Evolutionary conservation across 2,888 invertebrate species (phyloP).

Genomic region (Suillia variegata): DNA sequence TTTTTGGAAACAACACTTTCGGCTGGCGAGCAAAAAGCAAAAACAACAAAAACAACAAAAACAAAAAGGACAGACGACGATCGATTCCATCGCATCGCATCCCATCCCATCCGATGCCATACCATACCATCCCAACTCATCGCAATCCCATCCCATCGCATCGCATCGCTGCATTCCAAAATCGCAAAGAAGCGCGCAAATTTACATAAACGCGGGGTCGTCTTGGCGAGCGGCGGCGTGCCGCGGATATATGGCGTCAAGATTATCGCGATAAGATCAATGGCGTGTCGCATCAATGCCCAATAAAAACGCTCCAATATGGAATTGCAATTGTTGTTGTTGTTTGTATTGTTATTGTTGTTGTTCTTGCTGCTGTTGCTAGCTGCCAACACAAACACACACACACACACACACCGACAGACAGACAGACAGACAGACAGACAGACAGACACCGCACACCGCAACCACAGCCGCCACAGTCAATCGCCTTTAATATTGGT

Average conservation of each 20-base stretch:
- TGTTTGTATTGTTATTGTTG: conserved; percentile 7
- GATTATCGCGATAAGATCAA: conserved; percentile 58
- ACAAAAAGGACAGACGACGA: neutral
- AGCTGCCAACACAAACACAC: too few relatives aligned
- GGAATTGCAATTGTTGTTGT: conserved; percentile 43
- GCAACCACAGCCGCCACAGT: neutral
- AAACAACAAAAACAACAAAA: neutral
- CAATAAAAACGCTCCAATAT: conserved; percentile 51
- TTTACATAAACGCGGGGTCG: conserved; percentile 21
- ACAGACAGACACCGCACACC: neutral
- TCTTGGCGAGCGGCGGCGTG: conserved; percentile 3
- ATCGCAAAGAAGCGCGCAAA: conserved; percentile 10
- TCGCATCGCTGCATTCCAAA: neutral
- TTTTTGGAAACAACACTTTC: conserved; percentile 15
- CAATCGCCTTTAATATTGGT: conserved; percentile 11
- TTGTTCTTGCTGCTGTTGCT: too few relatives aligned
- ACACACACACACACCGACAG: too few relatives aligned
- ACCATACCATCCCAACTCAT: neutral
- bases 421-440: neutral
- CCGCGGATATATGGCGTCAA: conserved; percentile 55
- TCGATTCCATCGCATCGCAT: neutral
- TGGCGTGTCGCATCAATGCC: conserved; percentile 56
- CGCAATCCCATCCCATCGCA: neutral
- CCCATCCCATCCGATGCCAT: neutral
- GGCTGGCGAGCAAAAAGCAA: neutral